Evolutionary conservation across 2,888 invertebrate species (phyloP).

Genomic region (Ormyrus thymus): DNA sequence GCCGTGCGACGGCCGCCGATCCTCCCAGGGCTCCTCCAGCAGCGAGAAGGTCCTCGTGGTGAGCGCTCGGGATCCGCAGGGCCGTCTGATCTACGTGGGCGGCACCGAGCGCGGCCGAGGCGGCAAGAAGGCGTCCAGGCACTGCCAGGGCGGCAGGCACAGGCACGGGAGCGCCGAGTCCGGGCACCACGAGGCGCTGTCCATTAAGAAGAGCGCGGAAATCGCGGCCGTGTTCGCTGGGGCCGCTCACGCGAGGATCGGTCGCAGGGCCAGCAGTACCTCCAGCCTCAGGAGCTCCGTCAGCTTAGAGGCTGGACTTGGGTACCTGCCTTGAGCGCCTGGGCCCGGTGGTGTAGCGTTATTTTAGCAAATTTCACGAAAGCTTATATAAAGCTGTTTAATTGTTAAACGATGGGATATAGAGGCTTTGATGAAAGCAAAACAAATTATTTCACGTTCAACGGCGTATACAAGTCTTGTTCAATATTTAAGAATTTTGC

Average conservation of each 20-base stretch:
- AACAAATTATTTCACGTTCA: too few relatives aligned
- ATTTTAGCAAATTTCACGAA: too few relatives aligned
- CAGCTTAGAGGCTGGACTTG: constrained; percentile 71
- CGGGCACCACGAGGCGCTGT: constrained; percentile 80
- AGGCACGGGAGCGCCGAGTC: constrained; percentile 29
- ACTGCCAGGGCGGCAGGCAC: neutral
- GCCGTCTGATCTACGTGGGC: constrained; percentile 75
- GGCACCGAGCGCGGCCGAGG: constrained; percentile 57
- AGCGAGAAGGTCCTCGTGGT: constrained; percentile 75
- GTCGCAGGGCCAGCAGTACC: constrained; percentile 67
- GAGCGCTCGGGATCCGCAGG: constrained; percentile 76
- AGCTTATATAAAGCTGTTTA: too few relatives aligned
- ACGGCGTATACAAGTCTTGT: too few relatives aligned
- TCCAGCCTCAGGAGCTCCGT: constrained; percentile 71
- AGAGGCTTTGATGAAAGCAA: too few relatives aligned
- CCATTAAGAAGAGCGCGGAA: constrained; percentile 91
- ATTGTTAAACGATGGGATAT: too few relatives aligned
- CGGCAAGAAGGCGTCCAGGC: neutral
- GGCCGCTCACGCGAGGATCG: constrained; percentile 61
- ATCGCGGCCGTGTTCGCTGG: constrained; percentile 91
- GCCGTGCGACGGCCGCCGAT: constrained; percentile 63
- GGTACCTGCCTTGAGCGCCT: constrained; percentile 68
- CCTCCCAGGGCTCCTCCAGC: constrained; percentile 64
- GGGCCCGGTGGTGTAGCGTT: too few relatives aligned
- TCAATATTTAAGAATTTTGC: too few relatives aligned